phyloP scores from a whole-genome alignment of 2,797 vertebrate species.

The Columba guinea region DNA sequence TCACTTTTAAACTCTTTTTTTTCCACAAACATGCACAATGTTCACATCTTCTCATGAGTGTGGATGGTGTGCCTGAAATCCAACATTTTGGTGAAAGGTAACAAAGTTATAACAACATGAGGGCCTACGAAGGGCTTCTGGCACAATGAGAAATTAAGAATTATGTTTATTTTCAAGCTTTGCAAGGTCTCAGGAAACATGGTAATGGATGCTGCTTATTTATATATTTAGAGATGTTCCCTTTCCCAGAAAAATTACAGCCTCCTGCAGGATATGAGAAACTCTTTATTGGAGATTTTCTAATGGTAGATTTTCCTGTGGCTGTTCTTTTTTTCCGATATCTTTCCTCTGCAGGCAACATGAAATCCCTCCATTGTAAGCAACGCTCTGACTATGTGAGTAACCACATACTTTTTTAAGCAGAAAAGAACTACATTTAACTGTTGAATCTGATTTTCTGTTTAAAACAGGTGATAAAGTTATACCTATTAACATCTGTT shows the following conservation, averaged over 20 bases:
- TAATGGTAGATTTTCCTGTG: background rate
- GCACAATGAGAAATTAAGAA: background rate
- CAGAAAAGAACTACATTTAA: background rate
- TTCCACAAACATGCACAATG: rapidly evolving
- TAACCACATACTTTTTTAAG: conserved; percentile 46
- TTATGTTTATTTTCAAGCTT: background rate
- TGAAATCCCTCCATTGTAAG: background rate
- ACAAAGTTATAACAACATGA: background rate
- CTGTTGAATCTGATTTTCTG: conserved; percentile 52
- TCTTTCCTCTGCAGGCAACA: background rate
- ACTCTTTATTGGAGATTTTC: background rate
- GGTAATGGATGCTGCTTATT: background rate
- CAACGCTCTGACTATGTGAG: conserved; percentile 30
- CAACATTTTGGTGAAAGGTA: background rate
- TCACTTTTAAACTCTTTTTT: background rate
- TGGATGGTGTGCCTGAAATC: background rate
- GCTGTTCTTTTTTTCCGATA: background rate
- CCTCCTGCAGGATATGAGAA: background rate
- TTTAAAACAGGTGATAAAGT: conserved; percentile 64
- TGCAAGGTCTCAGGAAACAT: background rate
- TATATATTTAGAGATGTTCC: background rate
- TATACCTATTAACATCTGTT: conserved; percentile 65
- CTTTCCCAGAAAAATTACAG: background rate
- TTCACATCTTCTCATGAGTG: background rate
- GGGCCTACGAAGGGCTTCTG: background rate